These are phyloP conservation scores for Ailurus styani DNA, from an alignment of 2,113 vertebrate genomes.

Conservation along the genomic window DNA sequence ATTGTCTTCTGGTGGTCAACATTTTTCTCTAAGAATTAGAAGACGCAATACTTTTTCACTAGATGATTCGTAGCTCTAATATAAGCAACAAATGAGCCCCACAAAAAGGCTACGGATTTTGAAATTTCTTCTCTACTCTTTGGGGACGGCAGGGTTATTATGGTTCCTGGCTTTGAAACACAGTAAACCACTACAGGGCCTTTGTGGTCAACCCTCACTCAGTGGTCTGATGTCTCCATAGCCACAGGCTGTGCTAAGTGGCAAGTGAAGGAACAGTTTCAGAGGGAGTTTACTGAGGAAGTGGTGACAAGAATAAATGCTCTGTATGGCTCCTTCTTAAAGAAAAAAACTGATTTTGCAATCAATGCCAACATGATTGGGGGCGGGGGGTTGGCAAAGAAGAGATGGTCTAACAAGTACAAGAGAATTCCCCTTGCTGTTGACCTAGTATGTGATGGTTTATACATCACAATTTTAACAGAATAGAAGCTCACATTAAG, in stretches of 20 bases:
- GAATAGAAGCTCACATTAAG: background rate
- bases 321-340: background rate
- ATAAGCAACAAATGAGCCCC: background rate
- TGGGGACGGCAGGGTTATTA: background rate
- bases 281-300: slow-evolving; percentile 2
- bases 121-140: background rate
- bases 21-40: background rate
- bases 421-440: background rate
- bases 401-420: background rate
- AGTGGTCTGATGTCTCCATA: background rate
- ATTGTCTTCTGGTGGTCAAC: background rate
- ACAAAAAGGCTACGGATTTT: background rate
- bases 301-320: background rate
- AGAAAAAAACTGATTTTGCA: background rate
- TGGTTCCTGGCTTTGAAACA: background rate
- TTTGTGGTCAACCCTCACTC: background rate
- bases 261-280: background rate
- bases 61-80: background rate
- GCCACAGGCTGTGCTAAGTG: background rate
- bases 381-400: background rate
- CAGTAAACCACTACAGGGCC: background rate
- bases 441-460: background rate
- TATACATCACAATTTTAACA: slow-evolving; percentile 23
- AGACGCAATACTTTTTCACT: background rate
- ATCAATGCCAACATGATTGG: background rate